Percentiles rank a stretch among this genome's conserved stretches.
phyloP scores from a whole-genome alignment of 1,140 invertebrate species.

The Pachypsylla venusta region DNA sequence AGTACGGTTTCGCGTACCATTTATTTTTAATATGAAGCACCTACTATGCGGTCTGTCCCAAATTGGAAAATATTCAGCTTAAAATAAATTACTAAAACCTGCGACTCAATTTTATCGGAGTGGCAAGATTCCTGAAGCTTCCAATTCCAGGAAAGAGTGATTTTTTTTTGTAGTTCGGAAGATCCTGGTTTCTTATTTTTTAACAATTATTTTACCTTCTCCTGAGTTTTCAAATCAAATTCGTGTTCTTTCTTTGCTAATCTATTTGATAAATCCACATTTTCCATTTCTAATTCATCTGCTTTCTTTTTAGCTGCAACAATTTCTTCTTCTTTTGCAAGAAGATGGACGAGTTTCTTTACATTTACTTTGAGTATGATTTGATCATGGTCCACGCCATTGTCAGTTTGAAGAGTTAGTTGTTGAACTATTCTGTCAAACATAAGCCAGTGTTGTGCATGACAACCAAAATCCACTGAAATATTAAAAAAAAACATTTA shows the following conservation, averaged over 20 bases:
- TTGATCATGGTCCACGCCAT: constrained; percentile 62
- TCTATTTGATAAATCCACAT: constrained; percentile 67
- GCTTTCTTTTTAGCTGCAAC: constrained; percentile 72
- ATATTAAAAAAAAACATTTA: constrained; percentile 17
- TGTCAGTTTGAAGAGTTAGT: constrained; percentile 70
- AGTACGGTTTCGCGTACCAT: too few species aligned
- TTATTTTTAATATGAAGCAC: too few species aligned
- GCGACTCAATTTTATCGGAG: too few species aligned
- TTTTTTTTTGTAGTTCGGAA: too few species aligned
- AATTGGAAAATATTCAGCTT: too few species aligned
- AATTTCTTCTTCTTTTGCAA: constrained; percentile 67
- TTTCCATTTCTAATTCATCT: constrained; percentile 75
- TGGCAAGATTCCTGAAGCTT: too few species aligned
- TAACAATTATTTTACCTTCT: constrained; percentile 64
- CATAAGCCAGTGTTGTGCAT: constrained; percentile 82
- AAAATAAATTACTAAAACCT: too few species aligned
- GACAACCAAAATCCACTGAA: constrained; percentile 56
- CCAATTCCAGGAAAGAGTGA: too few species aligned
- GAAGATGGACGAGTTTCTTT: constrained; percentile 72
- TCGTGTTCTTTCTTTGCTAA: constrained; percentile 88
- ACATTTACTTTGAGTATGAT: constrained; percentile 80
- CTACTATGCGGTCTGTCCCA: too few species aligned
- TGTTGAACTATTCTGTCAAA: constrained; percentile 94
- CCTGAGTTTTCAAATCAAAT: constrained; percentile 70
- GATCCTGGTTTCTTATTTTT: too few species aligned